phyloP scores from a whole-genome alignment of 2,113 vertebrate genomes.

The Cheirogaleus medius region DNA sequence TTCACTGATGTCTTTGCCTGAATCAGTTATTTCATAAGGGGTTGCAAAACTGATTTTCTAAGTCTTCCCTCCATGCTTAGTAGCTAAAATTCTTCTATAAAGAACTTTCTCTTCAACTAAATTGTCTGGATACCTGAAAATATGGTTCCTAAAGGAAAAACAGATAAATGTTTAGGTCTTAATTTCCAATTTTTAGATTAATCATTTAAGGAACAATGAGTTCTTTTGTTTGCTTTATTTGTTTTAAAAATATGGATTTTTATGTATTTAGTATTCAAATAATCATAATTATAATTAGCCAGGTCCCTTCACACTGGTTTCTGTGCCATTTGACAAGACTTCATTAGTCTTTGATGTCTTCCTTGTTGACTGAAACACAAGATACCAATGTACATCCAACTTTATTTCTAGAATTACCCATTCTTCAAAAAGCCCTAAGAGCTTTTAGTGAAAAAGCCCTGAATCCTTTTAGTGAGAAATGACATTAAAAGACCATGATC shows the following conservation, averaged over 20 bases:
- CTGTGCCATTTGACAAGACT: neutral
- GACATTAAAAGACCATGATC: neutral
- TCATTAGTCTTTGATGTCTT: neutral
- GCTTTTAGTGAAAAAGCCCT: neutral
- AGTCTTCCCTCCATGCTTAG: neutral
- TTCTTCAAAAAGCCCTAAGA: neutral
- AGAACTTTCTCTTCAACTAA: neutral
- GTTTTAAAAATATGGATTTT: neutral
- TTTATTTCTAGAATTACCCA: neutral
- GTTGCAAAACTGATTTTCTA: conserved; percentile 2
- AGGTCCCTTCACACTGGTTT: neutral
- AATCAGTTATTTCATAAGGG: neutral
- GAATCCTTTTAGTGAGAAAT: neutral
- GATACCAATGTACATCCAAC: neutral
- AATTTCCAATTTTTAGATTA: neutral
- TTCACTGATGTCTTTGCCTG: neutral
- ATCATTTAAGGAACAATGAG: neutral
- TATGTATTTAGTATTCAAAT: neutral
- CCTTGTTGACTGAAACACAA: neutral
- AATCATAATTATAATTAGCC: neutral
- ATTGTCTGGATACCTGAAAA: neutral
- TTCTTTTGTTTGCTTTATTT: neutral
- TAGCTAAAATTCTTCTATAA: neutral
- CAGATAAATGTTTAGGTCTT: neutral
- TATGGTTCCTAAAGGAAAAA: neutral